Conservation (phyloP, 2,888 invertebrate genomes). For the Apodemia hepburni region DNA sequence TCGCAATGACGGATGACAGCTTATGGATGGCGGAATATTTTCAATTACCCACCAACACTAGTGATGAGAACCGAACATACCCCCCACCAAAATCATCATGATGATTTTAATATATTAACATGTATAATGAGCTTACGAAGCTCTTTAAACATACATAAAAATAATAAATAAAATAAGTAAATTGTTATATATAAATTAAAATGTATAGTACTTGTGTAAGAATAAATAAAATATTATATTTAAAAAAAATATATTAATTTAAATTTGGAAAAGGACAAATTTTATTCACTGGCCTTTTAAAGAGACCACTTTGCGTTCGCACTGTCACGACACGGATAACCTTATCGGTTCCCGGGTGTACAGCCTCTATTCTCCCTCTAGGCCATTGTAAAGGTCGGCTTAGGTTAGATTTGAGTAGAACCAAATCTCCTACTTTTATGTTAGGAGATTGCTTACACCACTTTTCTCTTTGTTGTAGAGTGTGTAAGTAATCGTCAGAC, state of each 20-base stretch:
- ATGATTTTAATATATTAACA: not conserved
- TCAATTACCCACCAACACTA: too few relatives aligned
- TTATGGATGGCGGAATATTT: too few relatives aligned
- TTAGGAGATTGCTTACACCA: constrained; percentile 11
- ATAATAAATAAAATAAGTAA: too few relatives aligned
- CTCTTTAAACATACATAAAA: not conserved
- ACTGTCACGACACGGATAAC: constrained; percentile 1
- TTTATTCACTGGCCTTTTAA: not conserved
- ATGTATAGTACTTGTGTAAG: not conserved
- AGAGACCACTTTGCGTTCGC: not conserved
- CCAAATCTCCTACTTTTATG: constrained; percentile 22
- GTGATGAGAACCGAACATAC: not conserved
- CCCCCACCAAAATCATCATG: constrained; percentile 8
- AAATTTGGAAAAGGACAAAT: not conserved
- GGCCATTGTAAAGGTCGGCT: constrained; percentile 19
- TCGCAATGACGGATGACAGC: too few relatives aligned
- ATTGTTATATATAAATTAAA: not conserved
- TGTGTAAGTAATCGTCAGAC: constrained; percentile 21
- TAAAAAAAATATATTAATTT: not conserved
- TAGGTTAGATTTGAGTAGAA: constrained; percentile 18
- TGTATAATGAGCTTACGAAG: not conserved
- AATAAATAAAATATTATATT: not conserved
- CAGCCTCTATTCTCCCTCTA: constrained; percentile 14
- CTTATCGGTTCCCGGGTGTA: constrained; percentile 7
- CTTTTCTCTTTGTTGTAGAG: constrained; percentile 19